These are phyloP conservation scores for Drymodes brunneopygia DNA, from an alignment of 2,113 vertebrate genomes.

Conservation along the genomic window DNA sequence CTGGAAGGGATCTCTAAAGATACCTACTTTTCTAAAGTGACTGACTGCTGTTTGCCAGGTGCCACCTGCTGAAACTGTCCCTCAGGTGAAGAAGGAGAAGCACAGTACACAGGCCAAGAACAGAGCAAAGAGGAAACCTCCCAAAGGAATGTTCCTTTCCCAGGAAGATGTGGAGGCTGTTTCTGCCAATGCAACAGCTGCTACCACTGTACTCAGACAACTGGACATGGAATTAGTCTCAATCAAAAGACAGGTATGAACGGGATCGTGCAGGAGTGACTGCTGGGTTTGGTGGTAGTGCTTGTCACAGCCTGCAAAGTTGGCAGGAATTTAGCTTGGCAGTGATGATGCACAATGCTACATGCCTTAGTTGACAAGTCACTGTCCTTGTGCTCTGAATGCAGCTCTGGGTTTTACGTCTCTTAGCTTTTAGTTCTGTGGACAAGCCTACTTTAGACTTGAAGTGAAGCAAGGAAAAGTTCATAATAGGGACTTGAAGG, in stretches of 20 bases:
- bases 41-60: constrained; percentile 60
- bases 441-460: not conserved
- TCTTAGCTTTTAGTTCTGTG: not conserved
- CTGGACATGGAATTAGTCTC: constrained; percentile 92
- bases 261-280: not conserved
- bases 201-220: constrained; percentile 85
- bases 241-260: constrained; percentile 88
- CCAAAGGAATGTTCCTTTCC: constrained; percentile 93
- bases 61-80: constrained; percentile 70
- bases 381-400: not conserved
- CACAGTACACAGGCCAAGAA: constrained; percentile 84
- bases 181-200: constrained; percentile 82
- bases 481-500: not conserved
- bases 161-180: constrained; percentile 88
- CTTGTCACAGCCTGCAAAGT: not conserved
- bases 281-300: not conserved
- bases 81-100: constrained; percentile 85
- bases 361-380: not conserved
- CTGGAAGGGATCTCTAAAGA: not conserved
- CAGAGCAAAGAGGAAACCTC: constrained; percentile 90
- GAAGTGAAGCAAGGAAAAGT: not conserved
- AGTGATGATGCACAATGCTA: not conserved
- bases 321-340: not conserved
- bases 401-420: not conserved
- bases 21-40: not conserved